These are phyloP conservation scores for Elegia similella DNA, from an alignment of 2,888 invertebrate species.

Conservation along the genomic window DNA sequence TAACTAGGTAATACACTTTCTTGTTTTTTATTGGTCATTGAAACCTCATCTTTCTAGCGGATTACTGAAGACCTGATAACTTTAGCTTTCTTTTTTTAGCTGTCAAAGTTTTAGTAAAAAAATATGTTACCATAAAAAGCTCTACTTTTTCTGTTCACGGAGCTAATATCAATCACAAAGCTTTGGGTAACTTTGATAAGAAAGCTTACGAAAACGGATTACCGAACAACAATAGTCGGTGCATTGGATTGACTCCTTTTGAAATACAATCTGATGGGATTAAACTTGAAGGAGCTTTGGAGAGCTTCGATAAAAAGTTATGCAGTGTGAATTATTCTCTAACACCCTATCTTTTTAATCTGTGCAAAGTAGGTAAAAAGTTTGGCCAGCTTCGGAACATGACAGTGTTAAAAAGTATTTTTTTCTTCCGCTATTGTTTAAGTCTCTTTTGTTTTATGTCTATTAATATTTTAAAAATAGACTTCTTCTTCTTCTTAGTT, in stretches of 20 bases:
- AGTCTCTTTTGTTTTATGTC: no score
- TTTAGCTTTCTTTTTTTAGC: no score
- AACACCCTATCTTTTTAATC: background rate
- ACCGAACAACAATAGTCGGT: constrained; percentile 20
- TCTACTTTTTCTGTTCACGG: background rate
- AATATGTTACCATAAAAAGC: background rate
- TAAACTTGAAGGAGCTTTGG: constrained; percentile 9
- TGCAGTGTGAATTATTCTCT: constrained; percentile 4
- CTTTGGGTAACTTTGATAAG: constrained; percentile 8
- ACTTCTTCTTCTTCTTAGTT: no score
- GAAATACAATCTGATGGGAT: constrained; percentile 25
- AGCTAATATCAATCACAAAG: constrained; percentile 4
- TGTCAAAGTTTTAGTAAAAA: background rate
- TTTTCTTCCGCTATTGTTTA: no score
- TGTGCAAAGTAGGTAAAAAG: background rate
- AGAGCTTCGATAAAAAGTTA: constrained; percentile 4
- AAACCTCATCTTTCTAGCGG: no score
- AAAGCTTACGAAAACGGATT: constrained; percentile 25
- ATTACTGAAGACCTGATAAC: no score
- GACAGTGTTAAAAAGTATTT: no score
- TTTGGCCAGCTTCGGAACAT: no score
- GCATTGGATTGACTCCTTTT: constrained; percentile 25
- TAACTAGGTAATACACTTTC: no score
- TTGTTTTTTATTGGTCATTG: no score
- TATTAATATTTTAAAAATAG: no score